phyloP scores from a whole-genome alignment of 2,113 vertebrate species.

The Natator depressus region DNA sequence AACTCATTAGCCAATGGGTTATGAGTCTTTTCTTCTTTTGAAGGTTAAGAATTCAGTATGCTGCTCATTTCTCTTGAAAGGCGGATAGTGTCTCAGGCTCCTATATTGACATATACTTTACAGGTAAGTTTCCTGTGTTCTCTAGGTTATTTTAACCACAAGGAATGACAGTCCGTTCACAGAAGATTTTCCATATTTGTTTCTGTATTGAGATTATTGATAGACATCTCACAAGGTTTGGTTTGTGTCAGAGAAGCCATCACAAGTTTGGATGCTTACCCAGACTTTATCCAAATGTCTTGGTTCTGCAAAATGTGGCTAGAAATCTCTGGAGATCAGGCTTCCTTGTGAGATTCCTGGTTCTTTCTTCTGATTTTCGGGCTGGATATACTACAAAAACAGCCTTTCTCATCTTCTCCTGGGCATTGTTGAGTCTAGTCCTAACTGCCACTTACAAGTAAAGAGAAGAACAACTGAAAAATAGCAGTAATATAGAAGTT shows the following conservation, averaged over 20 bases:
- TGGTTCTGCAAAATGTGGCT: not conserved
- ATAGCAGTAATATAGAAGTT: not conserved
- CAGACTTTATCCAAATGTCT: not conserved
- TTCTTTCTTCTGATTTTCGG: not conserved
- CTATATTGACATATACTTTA: not conserved
- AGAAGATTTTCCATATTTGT: accelerated
- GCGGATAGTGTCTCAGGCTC: not conserved
- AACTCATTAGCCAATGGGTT: not conserved
- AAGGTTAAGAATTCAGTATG: not conserved
- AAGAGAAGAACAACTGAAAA: not conserved
- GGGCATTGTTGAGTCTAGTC: not conserved
- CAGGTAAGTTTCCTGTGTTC: not conserved
- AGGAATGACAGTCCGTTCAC: not conserved
- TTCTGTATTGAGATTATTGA: not conserved
- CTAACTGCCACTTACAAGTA: not conserved
- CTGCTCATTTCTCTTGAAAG: not conserved
- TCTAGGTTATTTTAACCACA: not conserved
- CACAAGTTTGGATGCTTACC: not conserved
- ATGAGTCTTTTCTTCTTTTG: not conserved
- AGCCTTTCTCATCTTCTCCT: not conserved
- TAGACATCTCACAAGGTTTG: not conserved
- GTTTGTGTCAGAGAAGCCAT: not conserved
- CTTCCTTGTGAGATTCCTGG: not conserved
- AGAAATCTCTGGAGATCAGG: not conserved
- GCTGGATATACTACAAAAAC: not conserved